A percentile compares a stretch with the other conserved stretches of the same genome.
Evolutionary conservation across 2,797 vertebrate genomes (phyloP).

Genomic region (Arnoldichthys spilopterus): DNA sequence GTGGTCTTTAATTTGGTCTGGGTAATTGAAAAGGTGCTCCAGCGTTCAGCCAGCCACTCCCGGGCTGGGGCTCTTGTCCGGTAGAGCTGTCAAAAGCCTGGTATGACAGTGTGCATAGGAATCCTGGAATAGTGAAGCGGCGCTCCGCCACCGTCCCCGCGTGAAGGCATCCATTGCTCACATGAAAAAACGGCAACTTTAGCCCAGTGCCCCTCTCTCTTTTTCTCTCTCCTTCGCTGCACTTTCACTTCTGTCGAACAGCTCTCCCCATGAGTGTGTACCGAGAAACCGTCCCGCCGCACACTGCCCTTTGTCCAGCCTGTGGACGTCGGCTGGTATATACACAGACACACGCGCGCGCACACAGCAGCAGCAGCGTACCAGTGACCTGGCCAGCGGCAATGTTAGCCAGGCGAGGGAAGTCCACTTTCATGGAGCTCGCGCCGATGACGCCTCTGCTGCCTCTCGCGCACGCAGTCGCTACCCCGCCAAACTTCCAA

Average conservation of each 20-base stretch:
- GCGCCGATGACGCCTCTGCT: constrained; percentile 55
- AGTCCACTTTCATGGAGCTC: constrained; percentile 48
- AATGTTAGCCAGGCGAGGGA: constrained; percentile 60
- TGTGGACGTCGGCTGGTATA: constrained; percentile 41
- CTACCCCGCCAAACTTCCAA: background rate
- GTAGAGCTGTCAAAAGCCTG: background rate
- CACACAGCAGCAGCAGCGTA: constrained; percentile 23
- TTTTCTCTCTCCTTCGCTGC: background rate
- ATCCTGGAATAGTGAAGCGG: background rate
- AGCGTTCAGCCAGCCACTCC: constrained; percentile 9
- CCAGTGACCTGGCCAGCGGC: constrained; percentile 67
- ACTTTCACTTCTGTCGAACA: background rate
- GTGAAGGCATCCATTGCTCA: constrained; percentile 12
- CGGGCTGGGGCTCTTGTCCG: constrained; percentile 7
- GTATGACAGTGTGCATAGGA: background rate
- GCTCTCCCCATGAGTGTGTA: background rate
- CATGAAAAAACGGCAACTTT: constrained; percentile 33
- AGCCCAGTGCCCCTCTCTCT: background rate
- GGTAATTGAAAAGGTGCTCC: constrained; percentile 16
- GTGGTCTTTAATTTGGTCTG: constrained; percentile 60
- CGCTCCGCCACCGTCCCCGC: background rate
- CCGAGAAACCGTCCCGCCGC: background rate
- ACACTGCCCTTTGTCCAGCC: constrained; percentile 14
- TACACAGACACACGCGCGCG: background rate
- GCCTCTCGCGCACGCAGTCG: background rate